These are phyloP conservation scores for Caprella mutica DNA, from an alignment of 2,888 invertebrate genomes.

Conservation along the genomic window DNA sequence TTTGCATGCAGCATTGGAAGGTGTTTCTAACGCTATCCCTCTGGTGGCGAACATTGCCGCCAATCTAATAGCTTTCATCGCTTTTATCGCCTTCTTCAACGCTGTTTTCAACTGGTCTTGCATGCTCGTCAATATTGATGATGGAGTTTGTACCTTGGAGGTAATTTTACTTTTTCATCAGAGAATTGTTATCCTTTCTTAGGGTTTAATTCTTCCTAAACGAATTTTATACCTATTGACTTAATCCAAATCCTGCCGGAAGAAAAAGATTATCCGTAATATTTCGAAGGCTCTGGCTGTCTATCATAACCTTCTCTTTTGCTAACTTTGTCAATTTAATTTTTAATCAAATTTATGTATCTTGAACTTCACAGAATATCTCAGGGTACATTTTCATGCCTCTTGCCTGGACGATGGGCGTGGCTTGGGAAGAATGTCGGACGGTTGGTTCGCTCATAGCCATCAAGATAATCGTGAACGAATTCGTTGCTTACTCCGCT, in stretches of 20 bases:
- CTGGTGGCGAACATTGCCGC: constrained; percentile 78
- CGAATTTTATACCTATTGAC: too few species aligned
- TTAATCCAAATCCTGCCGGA: too few species aligned
- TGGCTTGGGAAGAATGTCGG: constrained; percentile 52
- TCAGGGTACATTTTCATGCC: constrained; percentile 85
- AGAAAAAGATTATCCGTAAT: too few species aligned
- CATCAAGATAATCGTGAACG: constrained; percentile 79
- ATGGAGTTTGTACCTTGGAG: constrained; percentile 36
- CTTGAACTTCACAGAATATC: constrained; percentile 60
- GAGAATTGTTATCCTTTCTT: too few species aligned
- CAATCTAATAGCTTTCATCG: constrained; percentile 81
- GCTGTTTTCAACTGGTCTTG: constrained; percentile 70
- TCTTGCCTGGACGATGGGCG: constrained; percentile 73
- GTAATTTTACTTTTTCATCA: too few species aligned
- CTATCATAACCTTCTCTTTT: too few species aligned
- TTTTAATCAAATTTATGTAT: too few species aligned
- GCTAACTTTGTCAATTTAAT: too few species aligned
- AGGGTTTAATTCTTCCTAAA: too few species aligned
- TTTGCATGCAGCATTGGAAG: constrained; percentile 81
- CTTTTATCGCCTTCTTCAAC: constrained; percentile 74
- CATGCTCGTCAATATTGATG: constrained; percentile 57
- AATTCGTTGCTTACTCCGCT: constrained; percentile 77
- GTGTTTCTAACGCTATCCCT: constrained; percentile 72
- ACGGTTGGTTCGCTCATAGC: constrained; percentile 72
- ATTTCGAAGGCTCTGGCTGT: too few species aligned